Base-by-base conservation (phyloP, 2,113 vertebrate species). In the Morone chrysops region DNA sequence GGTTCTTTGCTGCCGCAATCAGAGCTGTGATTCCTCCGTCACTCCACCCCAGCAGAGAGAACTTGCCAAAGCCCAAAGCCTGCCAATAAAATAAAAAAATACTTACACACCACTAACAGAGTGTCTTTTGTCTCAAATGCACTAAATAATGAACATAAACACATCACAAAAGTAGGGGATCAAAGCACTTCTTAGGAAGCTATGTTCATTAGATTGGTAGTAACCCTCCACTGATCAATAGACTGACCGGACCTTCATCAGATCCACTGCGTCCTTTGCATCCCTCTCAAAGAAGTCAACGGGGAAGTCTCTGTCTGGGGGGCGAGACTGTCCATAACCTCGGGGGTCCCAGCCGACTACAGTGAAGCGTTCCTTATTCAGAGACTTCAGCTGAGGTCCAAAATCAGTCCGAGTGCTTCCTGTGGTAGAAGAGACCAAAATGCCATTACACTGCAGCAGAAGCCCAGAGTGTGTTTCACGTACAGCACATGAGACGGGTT, bases 31-130 rank as follows among this genome's bases (percentile, higher is more conserved):
- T 97, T 40, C 97, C 98, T 18, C 97, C 97, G 9, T 97, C 97
- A 10, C 97, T 99, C 97, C 97, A 98, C 0, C 97, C 98, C 88
- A 99, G 87, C 87, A 99, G 78, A 50, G 98, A 98, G 78, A 97
- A 96, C 85, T 90, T 95, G 50, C 82, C 75, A 71, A 98, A 97
- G 8, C 96, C 95, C 80, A 99, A 80, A 0, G 91, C 91, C 97
- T 98, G 86, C 17, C 31, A 79, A 53, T 51, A 0, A 80, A 17
- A 85, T 2, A 0, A 8, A 36, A 3, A 53, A 50, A 51, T 11
- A 45, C 0, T 2, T 8, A 9, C 6, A 56, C 1, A 43, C 41
- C 9, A 47, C 10, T 47, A 40, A 51, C 25, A 60, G 36, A 74
- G 17, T 16, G 4, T 22, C 2, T 53, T 11, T 41, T 53, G 47